Evolutionary conservation across 2,888 invertebrate species (phyloP).

Genomic region (Hoplodrina blanda): DNA sequence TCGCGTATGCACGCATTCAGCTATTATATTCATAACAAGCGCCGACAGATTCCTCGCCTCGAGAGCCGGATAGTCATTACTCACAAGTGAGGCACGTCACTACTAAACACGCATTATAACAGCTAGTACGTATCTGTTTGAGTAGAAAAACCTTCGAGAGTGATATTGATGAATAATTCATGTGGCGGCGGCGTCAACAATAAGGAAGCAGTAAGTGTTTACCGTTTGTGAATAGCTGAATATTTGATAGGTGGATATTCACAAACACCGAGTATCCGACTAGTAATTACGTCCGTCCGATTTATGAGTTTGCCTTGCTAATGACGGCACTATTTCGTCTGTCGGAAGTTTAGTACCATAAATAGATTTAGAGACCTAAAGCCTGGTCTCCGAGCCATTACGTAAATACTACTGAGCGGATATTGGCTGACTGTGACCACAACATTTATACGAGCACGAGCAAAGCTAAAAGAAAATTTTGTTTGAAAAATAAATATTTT

Average conservation of each 20-base stretch:
- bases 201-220: constrained; percentile 66
- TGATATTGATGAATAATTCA: constrained; percentile 65
- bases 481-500: constrained; percentile 42
- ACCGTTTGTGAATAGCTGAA: constrained; percentile 58
- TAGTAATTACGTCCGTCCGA: constrained; percentile 48
- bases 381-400: constrained; percentile 30
- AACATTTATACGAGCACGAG: constrained; percentile 23
- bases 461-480: constrained; percentile 29
- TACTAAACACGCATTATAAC: constrained; percentile 62
- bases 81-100: constrained; percentile 50
- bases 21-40: constrained; percentile 59
- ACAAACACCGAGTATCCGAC: constrained; percentile 29
- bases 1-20: constrained; percentile 33
- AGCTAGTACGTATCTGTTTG: constrained; percentile 59
- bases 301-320: constrained; percentile 55
- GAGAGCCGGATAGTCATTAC: constrained; percentile 46
- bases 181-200: constrained; percentile 61
- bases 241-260: constrained; percentile 55
- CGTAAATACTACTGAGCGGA: constrained; percentile 34
- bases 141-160: constrained; percentile 63
- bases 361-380: constrained; percentile 45
- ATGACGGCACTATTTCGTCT: constrained; percentile 44
- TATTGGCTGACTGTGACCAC: constrained; percentile 41
- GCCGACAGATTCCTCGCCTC: constrained; percentile 50
- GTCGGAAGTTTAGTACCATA: constrained; percentile 28